Percentiles rank a stretch among this genome's conserved stretches.
Conservation (phyloP, 1,140 invertebrate genomes). For the Potamilus streckersoni region DNA sequence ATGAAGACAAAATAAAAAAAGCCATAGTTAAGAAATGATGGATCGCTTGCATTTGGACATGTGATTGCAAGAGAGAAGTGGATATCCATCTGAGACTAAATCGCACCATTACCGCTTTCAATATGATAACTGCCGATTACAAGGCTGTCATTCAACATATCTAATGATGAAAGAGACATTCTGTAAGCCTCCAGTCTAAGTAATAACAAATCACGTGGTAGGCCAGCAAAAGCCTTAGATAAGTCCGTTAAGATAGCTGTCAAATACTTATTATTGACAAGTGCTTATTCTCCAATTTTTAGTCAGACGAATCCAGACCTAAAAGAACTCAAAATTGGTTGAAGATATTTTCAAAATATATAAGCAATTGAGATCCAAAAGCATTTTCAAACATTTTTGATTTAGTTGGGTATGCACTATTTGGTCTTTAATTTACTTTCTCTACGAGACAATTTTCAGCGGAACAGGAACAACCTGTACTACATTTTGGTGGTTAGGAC, state of each 20-base stretch:
- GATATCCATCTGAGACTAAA: too few relatives aligned
- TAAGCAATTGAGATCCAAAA: not conserved
- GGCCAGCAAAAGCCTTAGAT: conserved; percentile 11
- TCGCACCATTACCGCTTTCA: too few relatives aligned
- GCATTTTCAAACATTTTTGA: not conserved
- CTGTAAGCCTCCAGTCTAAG: conserved; percentile 7
- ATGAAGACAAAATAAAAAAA: too few relatives aligned
- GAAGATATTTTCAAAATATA: conserved; percentile 2
- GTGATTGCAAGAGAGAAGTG: too few relatives aligned
- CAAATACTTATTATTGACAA: conserved; percentile 11
- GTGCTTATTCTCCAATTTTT: conserved; percentile 3
- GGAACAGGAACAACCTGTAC: conserved; percentile 2
- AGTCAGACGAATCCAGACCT: conserved; percentile 12
- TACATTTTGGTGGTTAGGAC: conserved; percentile 3
- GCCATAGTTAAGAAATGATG: too few relatives aligned
- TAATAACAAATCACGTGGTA: conserved; percentile 9
- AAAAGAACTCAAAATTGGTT: conserved; percentile 3
- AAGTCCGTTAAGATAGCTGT: conserved; percentile 11
- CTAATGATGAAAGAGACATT: not conserved
- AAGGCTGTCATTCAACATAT: not conserved
- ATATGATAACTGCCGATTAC: too few relatives aligned
- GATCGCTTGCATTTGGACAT: too few relatives aligned
- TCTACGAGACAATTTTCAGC: not conserved
- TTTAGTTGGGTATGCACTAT: not conserved
- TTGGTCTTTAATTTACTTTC: conserved; percentile 6